Conservation (phyloP, 2,113 vertebrate genomes). For the Solea solea region DNA sequence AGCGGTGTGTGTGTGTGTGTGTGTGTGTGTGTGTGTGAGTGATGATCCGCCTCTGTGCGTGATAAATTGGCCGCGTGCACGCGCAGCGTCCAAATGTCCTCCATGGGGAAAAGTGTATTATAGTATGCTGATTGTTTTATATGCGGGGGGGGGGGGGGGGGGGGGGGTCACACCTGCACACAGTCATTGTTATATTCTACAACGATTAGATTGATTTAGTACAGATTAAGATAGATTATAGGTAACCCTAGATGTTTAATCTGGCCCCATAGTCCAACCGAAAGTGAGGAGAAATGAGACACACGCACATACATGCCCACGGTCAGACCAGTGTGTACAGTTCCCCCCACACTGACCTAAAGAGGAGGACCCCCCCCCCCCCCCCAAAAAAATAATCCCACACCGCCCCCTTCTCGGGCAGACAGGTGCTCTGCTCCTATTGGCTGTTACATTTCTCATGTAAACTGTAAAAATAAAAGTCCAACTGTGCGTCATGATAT, state of each 20-base stretch:
- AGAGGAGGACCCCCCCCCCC: constrained; percentile 42
- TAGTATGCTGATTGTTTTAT: constrained; percentile 62
- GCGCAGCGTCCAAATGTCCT: constrained; percentile 51
- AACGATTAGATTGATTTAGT: constrained; percentile 76
- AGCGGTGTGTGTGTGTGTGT: background rate
- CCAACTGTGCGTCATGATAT: too few species aligned
- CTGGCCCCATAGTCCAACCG: constrained; percentile 10
- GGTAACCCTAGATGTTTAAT: constrained; percentile 75
- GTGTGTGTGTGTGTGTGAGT: background rate
- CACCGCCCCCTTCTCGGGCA: background rate
- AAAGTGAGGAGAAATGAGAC: constrained; percentile 39
- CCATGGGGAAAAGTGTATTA: constrained; percentile 54
- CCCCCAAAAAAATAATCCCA: background rate
- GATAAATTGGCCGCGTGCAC: constrained; percentile 41
- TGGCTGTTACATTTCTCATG: constrained; percentile 27
- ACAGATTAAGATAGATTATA: constrained; percentile 76
- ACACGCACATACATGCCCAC: constrained; percentile 21
- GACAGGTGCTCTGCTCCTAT: constrained; percentile 50
- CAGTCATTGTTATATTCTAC: constrained; percentile 67
- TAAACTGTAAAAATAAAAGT: background rate
- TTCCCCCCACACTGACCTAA: constrained; percentile 40
- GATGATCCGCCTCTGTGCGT: constrained; percentile 25
- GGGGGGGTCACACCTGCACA: background rate
- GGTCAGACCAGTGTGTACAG: constrained; percentile 56
- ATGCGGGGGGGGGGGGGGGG: too few species aligned